A percentile compares a stretch with the other conserved stretches of the same genome.
These are phyloP conservation scores for Nephrotoma flavescens DNA, from an alignment of 2,888 invertebrate genomes.

Conservation along the genomic window DNA sequence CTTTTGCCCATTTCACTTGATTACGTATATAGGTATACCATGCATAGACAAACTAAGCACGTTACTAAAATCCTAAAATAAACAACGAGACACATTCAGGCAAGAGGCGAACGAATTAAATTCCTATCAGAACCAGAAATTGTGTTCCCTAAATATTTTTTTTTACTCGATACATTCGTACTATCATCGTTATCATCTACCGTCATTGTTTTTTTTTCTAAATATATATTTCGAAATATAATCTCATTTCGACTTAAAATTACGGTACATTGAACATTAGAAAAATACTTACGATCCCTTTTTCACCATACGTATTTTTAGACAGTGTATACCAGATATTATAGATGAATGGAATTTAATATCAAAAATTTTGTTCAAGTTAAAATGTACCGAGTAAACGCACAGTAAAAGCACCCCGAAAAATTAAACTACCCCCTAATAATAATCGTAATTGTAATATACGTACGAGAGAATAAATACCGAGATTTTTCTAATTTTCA, in stretches of 20 bases:
- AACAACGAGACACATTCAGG: background rate
- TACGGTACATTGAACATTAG: slow-evolving; percentile 3
- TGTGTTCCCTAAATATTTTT: background rate
- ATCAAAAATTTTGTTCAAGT: background rate
- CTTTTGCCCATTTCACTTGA: background rate
- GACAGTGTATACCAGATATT: background rate
- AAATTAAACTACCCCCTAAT: background rate
- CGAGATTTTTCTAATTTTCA: background rate
- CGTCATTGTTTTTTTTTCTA: background rate
- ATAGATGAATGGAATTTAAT: background rate
- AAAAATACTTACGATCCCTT: background rate
- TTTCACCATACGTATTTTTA: background rate
- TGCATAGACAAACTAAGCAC: background rate
- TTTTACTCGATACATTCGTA: background rate
- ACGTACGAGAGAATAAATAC: background rate
- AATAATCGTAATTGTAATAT: background rate
- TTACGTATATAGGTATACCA: background rate
- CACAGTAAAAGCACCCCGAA: background rate
- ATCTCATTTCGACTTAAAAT: slow-evolving; percentile 2
- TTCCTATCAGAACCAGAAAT: slow-evolving; percentile 1
- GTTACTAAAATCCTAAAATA: background rate
- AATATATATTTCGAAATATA: background rate
- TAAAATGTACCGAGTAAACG: background rate
- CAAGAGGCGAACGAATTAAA: background rate
- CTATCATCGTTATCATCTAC: background rate